Evolutionary conservation across 1,140 invertebrate species (phyloP), one percentile per base, ranked within the genome.

Genomic region (Eriosoma lanigerum): DNA sequence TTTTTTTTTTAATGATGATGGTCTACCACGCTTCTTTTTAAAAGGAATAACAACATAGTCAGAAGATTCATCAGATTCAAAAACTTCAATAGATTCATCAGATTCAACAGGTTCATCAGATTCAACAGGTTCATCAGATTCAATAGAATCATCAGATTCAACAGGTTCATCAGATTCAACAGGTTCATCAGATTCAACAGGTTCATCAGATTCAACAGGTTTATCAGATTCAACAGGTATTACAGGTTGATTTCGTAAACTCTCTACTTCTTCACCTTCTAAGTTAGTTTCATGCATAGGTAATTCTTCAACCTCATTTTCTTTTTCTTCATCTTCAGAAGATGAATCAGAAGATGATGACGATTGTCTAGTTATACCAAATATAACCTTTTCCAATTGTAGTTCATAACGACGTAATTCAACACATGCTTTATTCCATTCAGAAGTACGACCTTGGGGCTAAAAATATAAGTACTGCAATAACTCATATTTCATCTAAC

Each of bases 321-420:
- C 3, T 50, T 81, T 48, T 48, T 32, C 44, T 72, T 73, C 66
- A 46, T 81, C 68, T 62, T 68, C 64, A 46, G 81, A 81, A 29
- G 72, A 76, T 0, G 72, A 76, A 76, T 19, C 44, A 44, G 56
- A 62, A 19, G 50, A 60, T 4, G 75, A 78, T 48, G 75, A 78
- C 29, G 75, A 62, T 46, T 78, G 75, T 62, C 56, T 8, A 19
- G 75, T 17, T 29, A 78, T 12, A 46, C 75, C 75, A 78, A 78
- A 78, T 26, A 78, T 78, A 26, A 78, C 38, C 82, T 90, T 89
- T 70, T 88, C 86, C 52, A 93, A 84, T 64, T 93, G 85, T 81
- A 89, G 87, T 83, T 92, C 91, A 86, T 95, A 92, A 50, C 89
- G 88, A 78, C 88, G 87, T 24, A 95, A 84, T 84, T 96, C 94